A percentile compares a stretch with the other conserved stretches of the same genome.
phyloP scores from a whole-genome alignment of 2,888 invertebrate species.

The Thecophora atra region DNA sequence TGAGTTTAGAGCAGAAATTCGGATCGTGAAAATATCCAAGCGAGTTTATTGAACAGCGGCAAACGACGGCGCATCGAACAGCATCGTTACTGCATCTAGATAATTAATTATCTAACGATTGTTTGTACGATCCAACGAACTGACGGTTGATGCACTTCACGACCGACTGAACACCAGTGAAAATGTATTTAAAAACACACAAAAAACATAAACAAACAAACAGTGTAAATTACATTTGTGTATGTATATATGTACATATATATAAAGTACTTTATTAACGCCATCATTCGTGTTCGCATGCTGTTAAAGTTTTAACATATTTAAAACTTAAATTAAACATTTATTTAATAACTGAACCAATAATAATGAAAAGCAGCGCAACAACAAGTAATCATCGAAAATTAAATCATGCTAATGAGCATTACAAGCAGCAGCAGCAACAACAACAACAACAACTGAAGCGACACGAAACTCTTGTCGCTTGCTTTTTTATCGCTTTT shows the following conservation, averaged over 20 bases:
- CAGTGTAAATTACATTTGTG: slow-evolving; percentile 16
- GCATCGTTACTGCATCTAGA: slow-evolving; percentile 42
- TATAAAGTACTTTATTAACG: slow-evolving; percentile 45
- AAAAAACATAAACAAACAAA: slow-evolving; percentile 31
- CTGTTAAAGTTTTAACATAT: slow-evolving; percentile 37
- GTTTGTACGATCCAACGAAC: slow-evolving; percentile 31
- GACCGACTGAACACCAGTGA: slow-evolving; percentile 58
- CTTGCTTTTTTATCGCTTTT: too few species aligned
- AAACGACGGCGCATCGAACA: slow-evolving; percentile 34
- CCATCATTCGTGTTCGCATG: slow-evolving; percentile 41
- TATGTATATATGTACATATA: slow-evolving; percentile 29
- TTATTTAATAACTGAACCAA: slow-evolving; percentile 20
- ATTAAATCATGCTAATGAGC: slow-evolving; percentile 40
- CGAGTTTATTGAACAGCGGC: slow-evolving; percentile 25
- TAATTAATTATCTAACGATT: slow-evolving; percentile 42
- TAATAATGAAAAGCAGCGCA: slow-evolving; percentile 19
- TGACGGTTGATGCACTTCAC: slow-evolving; percentile 63
- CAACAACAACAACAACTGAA: too few species aligned
- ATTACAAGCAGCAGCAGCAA: too few species aligned
- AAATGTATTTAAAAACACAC: slow-evolving; percentile 47
- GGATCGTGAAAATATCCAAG: slow-evolving; percentile 3
- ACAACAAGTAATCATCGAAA: slow-evolving; percentile 30
- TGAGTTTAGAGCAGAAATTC: slow-evolving; percentile 29
- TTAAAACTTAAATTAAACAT: slow-evolving; percentile 18
- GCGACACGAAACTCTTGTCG: too few species aligned